Conservation (phyloP, 2,888 invertebrate genomes). For the Branchinecta sandiegonensis region DNA sequence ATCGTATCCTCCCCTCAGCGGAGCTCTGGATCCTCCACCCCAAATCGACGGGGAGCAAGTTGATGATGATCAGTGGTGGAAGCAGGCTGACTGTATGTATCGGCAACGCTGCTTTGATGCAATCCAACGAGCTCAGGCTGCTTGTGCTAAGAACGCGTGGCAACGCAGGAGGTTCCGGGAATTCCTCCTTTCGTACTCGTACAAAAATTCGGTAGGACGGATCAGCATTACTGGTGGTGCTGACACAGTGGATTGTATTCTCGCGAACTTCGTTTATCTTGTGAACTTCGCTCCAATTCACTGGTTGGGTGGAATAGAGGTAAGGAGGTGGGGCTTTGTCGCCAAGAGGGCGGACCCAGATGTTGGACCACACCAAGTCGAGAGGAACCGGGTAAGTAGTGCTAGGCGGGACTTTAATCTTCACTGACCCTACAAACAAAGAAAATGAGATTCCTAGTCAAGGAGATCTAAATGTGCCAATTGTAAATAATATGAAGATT, state of each 20-base stretch:
- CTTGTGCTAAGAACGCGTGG: constrained; percentile 2
- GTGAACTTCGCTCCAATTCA: constrained; percentile 47
- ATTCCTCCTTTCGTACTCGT: background rate
- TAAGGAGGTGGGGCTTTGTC: constrained; percentile 30
- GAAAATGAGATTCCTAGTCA: no score
- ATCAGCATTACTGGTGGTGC: constrained; percentile 31
- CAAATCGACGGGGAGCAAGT: constrained; percentile 59
- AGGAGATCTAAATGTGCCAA: no score
- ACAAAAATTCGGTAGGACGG: constrained; percentile 19
- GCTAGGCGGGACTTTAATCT: constrained; percentile 38
- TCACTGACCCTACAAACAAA: constrained; percentile 28
- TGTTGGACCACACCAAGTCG: constrained; percentile 52
- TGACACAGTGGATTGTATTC: constrained; percentile 37
- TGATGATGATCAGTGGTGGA: constrained; percentile 66
- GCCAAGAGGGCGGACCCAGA: constrained; percentile 55
- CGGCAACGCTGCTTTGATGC: constrained; percentile 13
- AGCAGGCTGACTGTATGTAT: constrained; percentile 63
- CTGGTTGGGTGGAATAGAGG: constrained; percentile 41
- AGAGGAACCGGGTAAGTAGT: constrained; percentile 59
- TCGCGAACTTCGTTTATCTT: constrained; percentile 36
- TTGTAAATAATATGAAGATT: no score
- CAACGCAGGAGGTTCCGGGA: background rate
- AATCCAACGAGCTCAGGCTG: background rate
- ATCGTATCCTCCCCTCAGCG: constrained; percentile 21
- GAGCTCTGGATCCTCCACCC: constrained; percentile 28